These are phyloP conservation scores for Corythornis madagascariensis DNA, from an alignment of 2,113 vertebrate genomes.

Conservation along the genomic window DNA sequence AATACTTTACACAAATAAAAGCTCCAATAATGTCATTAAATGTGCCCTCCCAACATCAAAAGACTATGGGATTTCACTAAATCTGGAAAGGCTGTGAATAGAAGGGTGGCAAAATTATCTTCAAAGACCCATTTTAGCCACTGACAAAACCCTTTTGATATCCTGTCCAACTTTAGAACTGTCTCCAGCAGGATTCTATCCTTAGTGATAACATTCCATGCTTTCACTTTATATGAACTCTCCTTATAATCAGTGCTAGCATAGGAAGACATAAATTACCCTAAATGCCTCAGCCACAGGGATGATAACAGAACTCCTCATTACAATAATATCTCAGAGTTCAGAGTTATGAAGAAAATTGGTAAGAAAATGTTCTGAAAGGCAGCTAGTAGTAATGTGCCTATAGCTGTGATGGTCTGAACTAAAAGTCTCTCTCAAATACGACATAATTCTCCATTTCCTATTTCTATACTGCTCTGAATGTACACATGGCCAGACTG, in stretches of 20 bases:
- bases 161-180: background rate
- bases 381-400: background rate
- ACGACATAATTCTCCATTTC: background rate
- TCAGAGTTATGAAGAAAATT: background rate
- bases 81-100: background rate
- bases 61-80: background rate
- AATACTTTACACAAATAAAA: background rate
- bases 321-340: background rate
- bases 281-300: background rate
- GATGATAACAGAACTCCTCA: background rate
- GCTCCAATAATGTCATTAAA: background rate
- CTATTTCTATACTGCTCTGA: conserved; percentile 6
- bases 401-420: background rate
- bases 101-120: background rate
- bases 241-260: background rate
- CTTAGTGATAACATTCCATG: background rate
- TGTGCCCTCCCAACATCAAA: background rate
- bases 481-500: background rate
- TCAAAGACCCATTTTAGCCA: background rate
- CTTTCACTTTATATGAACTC: background rate
- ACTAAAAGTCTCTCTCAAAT: background rate
- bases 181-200: background rate
- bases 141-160: background rate
- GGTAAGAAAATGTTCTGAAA: background rate
- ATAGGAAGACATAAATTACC: background rate